A percentile compares a stretch with the other conserved stretches of the same genome.
phyloP scores from a whole-genome alignment of 2,888 invertebrate genomes.

The Caenorhabditis sp. region DNA sequence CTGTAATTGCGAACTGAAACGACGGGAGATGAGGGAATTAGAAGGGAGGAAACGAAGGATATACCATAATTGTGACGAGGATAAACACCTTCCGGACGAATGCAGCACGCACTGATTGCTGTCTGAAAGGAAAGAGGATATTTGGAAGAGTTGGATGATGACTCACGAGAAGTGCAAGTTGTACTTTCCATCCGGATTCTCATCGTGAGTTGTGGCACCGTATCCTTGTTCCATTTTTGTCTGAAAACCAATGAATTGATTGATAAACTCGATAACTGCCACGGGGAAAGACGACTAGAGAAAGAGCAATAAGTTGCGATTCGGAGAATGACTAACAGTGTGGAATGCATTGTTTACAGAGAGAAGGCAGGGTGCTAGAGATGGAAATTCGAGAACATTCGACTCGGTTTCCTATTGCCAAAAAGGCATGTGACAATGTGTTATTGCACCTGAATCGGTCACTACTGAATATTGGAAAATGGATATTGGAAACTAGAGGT shows the following conservation, averaged over 20 bases:
- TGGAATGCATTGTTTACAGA: slow-evolving; percentile 19
- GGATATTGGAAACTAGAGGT: slow-evolving; percentile 7
- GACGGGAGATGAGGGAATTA: background rate
- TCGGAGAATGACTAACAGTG: slow-evolving; percentile 17
- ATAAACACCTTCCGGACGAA: slow-evolving; percentile 79
- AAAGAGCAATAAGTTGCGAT: slow-evolving; percentile 26
- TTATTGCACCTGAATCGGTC: background rate
- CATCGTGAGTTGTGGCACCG: slow-evolving; percentile 37
- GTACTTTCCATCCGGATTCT: slow-evolving; percentile 55
- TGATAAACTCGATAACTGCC: background rate
- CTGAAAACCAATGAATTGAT: slow-evolving; percentile 26
- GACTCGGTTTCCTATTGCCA: too few species aligned
- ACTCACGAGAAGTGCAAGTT: slow-evolving; percentile 52
- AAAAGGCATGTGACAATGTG: slow-evolving; percentile 3
- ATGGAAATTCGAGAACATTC: slow-evolving; percentile 39
- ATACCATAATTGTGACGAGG: slow-evolving; percentile 78
- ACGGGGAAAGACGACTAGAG: background rate
- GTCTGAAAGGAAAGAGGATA: slow-evolving; percentile 62
- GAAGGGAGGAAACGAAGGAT: slow-evolving; percentile 1
- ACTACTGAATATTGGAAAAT: background rate
- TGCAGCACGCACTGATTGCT: slow-evolving; percentile 75
- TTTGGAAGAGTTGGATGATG: background rate
- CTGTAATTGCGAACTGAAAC: slow-evolving; percentile 76
- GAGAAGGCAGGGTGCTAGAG: slow-evolving; percentile 22
- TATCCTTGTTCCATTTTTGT: slow-evolving; percentile 53